Evolutionary conservation across 2,888 invertebrate genomes (phyloP), one percentile per base, ranked within the genome.

Genomic region (Leucophenga maculata): DNA sequence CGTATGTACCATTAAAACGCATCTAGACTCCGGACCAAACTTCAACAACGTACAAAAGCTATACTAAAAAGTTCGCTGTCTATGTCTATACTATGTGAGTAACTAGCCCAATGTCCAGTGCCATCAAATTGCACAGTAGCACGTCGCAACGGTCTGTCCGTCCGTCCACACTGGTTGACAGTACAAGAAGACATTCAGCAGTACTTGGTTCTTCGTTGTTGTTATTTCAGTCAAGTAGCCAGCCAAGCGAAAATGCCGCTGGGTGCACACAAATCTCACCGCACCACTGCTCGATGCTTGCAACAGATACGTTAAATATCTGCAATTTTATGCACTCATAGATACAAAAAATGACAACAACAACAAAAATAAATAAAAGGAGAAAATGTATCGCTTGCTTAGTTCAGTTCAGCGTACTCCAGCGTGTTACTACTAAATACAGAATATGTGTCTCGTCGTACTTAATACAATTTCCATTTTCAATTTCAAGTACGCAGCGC

Each of bases 261-360:
- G 46, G 62, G 44, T 64, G 48, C 62, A 6, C 46, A 64, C 48
- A 64, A 46, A 64, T 48, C 62, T 48, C 14, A 20, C 48, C 62
- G 8, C 39, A 20, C 11, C 50, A 50, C 14, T 16, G 4, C 50
- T 16, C 50, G 18, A 11, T 3, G 9, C 16, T 18, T 16, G 26
- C 26, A 26, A 26, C 50, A 16, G 16, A 50, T 18, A 50, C 50
- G 80, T 82, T 80, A 80, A 80, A 83, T 83, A 83, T 82, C 77
- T 82, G 82, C 84, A 81, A 81, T 83, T 81, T 81, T 77, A 81
- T 81, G 84, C 80, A 48, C 46, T 48, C 62, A 48, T 62, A 44
- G 60, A 39, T 60, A 20, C 60, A 60, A 44, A 8, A 44, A 39
- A 14, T n/a, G 39, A 44, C 60, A 44, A 60, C 11, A 22, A 6